Evolutionary conservation across 1,140 invertebrate species (phyloP).

Genomic region (Phenacoccus solenopsis): DNA sequence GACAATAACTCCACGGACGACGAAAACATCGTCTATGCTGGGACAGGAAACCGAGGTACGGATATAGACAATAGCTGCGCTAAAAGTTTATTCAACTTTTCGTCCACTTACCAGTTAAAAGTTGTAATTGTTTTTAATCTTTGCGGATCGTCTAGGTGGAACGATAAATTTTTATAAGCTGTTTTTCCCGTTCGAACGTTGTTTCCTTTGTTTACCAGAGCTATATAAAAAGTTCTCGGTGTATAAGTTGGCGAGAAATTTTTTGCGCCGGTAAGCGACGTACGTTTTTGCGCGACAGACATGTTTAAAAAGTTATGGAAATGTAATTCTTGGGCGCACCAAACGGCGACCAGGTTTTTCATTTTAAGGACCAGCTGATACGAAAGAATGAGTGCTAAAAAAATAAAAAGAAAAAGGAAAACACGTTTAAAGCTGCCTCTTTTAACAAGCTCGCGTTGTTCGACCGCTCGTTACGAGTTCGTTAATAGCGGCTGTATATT

Average conservation of each 20-base stretch:
- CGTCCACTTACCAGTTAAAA: background rate
- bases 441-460: background rate
- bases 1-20: too few species aligned
- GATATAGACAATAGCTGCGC: background rate
- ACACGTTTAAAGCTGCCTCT: background rate
- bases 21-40: too few species aligned
- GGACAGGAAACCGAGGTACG: background rate
- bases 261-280: background rate
- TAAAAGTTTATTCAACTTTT: background rate
- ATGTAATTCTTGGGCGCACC: background rate
- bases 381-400: background rate
- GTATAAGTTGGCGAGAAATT: too few species aligned
- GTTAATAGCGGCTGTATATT: background rate
- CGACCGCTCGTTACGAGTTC: background rate
- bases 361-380: background rate
- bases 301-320: background rate
- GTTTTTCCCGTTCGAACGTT: too few species aligned
- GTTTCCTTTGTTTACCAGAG: too few species aligned
- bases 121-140: constrained; percentile 3
- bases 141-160: background rate
- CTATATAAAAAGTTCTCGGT: too few species aligned
- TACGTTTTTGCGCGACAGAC: background rate
- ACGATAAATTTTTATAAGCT: background rate
- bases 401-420: too few species aligned
- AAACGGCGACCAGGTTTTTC: background rate